These are phyloP conservation scores for Apaloderma vittatum DNA, from an alignment of 2,113 vertebrate genomes.

Conservation along the genomic window DNA sequence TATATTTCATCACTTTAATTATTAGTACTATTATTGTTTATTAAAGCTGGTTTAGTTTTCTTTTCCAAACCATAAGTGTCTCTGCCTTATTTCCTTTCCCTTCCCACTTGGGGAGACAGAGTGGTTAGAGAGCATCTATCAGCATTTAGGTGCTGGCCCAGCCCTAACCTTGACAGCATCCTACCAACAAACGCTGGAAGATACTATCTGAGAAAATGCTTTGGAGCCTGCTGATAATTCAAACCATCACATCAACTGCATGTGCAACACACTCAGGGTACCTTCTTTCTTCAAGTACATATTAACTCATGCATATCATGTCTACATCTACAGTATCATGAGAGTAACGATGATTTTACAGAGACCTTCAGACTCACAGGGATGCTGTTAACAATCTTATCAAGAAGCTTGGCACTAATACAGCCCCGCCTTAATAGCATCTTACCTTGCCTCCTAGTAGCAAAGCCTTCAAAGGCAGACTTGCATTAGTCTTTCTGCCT, in stretches of 20 bases:
- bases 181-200: neutral
- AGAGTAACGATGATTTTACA: neutral
- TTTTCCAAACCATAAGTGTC: too few species aligned
- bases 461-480: neutral
- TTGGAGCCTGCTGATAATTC: neutral
- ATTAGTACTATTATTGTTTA: too few species aligned
- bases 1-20: too few species aligned
- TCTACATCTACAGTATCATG: neutral
- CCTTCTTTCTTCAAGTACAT: neutral
- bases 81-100: too few species aligned
- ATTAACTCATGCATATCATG: neutral
- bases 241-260: neutral
- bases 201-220: neutral
- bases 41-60: too few species aligned
- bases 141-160: too few species aligned
- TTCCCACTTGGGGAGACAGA: too few species aligned
- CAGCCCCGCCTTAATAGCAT: neutral
- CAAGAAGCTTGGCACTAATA: neutral
- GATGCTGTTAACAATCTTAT: neutral
- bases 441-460: neutral
- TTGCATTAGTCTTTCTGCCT: neutral
- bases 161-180: too few species aligned
- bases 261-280: neutral
- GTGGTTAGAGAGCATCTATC: too few species aligned
- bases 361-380: neutral